phyloP scores from a whole-genome alignment of 2,888 invertebrate species.

The Coenonympha arcania region DNA sequence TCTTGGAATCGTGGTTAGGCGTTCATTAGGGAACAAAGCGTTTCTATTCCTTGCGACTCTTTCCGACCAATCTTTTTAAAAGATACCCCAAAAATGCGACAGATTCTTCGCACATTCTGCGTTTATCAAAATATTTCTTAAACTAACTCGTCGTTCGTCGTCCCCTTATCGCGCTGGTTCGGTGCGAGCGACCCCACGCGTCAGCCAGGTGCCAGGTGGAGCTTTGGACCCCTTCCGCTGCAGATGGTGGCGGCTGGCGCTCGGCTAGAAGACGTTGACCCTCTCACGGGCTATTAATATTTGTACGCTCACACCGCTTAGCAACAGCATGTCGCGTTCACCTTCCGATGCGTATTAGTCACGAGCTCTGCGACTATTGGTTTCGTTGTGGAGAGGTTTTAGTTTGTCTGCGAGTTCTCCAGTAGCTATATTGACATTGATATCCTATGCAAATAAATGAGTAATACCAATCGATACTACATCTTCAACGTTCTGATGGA shows the following conservation, averaged over 20 bases:
- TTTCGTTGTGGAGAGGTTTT: no score
- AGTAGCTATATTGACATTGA: no score
- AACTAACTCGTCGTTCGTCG: constrained; percentile 27
- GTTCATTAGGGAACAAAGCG: no score
- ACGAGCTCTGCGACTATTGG: background rate
- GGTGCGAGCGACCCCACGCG: constrained; percentile 54
- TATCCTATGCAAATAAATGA: no score
- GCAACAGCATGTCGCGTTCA: constrained; percentile 21
- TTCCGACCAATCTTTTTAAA: no score
- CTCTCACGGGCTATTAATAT: constrained; percentile 28
- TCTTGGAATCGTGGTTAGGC: no score
- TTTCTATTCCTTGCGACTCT: no score
- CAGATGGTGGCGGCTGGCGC: constrained; percentile 44
- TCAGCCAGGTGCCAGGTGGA: constrained; percentile 58
- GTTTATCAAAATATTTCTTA: constrained; percentile 1
- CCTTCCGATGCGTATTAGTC: constrained; percentile 10
- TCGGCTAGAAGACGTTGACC: constrained; percentile 38
- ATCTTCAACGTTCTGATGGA: no score
- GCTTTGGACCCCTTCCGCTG: constrained; percentile 46
- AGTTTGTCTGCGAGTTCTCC: no score
- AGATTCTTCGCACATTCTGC: no score
- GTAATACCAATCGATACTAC: no score
- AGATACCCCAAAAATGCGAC: no score
- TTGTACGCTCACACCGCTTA: constrained; percentile 22
- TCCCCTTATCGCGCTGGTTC: constrained; percentile 47